Conservation (phyloP, 2,113 vertebrate genomes). For the Entosphenus tridentatus region DNA sequence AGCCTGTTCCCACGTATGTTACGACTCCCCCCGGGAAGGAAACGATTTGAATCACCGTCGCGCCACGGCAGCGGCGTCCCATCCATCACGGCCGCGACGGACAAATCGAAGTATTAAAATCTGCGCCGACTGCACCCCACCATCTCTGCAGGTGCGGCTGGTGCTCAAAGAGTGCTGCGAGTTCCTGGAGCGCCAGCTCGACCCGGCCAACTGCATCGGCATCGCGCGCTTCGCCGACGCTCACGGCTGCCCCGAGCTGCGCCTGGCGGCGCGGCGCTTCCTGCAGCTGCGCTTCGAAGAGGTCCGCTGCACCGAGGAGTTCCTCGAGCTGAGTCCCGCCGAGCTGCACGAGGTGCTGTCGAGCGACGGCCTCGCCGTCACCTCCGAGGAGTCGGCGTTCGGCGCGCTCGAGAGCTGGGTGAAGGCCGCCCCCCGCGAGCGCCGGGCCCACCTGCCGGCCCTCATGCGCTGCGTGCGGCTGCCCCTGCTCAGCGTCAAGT, state of each 20-base stretch:
- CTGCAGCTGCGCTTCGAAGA: conserved; percentile 93
- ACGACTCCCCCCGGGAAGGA: too few relatives aligned
- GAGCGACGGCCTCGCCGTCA: conserved; percentile 82
- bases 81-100: too few relatives aligned
- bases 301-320: conserved; percentile 80
- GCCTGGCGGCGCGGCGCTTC: conserved; percentile 66
- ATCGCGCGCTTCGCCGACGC: conserved; percentile 94
- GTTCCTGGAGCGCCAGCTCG: conserved; percentile 81
- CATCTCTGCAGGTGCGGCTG: too few relatives aligned
- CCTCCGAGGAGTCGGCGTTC: conserved; percentile 76
- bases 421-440: conserved; percentile 71
- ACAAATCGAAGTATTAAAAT: too few relatives aligned
- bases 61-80: too few relatives aligned
- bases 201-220: conserved; percentile 86
- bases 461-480: conserved; percentile 74
- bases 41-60: too few relatives aligned
- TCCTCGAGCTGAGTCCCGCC: conserved; percentile 63
- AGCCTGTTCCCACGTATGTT: too few relatives aligned
- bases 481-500: conserved; percentile 82
- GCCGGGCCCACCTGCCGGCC: conserved; percentile 72
- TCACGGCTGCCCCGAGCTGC: conserved; percentile 81
- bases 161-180: conserved; percentile 80
- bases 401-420: conserved; percentile 82
- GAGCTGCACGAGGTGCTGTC: conserved; percentile 90
- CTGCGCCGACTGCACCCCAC: too few relatives aligned